phyloP scores from a whole-genome alignment of 2,797 vertebrate species.

The Ptychadena robeensis region DNA sequence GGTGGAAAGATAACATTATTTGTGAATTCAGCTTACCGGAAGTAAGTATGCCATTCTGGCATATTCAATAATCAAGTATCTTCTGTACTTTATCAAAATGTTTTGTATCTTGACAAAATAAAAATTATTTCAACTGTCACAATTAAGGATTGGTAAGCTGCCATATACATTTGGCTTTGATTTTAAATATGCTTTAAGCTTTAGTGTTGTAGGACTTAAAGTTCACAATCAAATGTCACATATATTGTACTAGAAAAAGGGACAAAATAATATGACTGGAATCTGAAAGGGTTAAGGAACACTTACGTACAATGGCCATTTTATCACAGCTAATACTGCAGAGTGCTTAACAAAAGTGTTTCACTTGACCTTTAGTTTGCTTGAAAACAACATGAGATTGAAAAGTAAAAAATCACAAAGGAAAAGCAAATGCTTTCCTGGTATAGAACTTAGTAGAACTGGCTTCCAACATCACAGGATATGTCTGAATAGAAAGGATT shows the following conservation, averaged over 20 bases:
- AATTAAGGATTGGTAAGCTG: too few relatives aligned
- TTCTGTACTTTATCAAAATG: too few relatives aligned
- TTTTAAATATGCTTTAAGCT: too few relatives aligned
- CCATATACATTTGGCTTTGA: too few relatives aligned
- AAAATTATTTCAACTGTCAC: too few relatives aligned
- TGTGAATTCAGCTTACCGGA: too few relatives aligned
- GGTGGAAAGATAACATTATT: too few relatives aligned
- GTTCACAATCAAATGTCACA: neutral
- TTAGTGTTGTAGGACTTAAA: too few relatives aligned
- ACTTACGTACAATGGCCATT: constrained; percentile 45
- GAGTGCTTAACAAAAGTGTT: constrained; percentile 54
- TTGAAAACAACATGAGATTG: constrained; percentile 56
- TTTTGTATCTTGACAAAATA: too few relatives aligned
- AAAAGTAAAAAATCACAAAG: constrained; percentile 49
- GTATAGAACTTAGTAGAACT: constrained; percentile 16
- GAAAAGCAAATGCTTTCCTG: constrained; percentile 30
- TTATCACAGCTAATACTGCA: constrained; percentile 44
- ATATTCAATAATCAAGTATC: too few relatives aligned
- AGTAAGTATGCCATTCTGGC: too few relatives aligned
- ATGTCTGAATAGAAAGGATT: constrained; percentile 28
- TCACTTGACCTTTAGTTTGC: constrained; percentile 59
- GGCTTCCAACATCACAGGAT: constrained; percentile 33
- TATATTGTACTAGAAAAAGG: constrained; percentile 5
- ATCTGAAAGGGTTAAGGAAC: constrained; percentile 38
- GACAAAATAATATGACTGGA: neutral